These are phyloP conservation scores for Peromyscus californicus DNA, from an alignment of 2,113 vertebrate genomes.

Conservation along the genomic window DNA sequence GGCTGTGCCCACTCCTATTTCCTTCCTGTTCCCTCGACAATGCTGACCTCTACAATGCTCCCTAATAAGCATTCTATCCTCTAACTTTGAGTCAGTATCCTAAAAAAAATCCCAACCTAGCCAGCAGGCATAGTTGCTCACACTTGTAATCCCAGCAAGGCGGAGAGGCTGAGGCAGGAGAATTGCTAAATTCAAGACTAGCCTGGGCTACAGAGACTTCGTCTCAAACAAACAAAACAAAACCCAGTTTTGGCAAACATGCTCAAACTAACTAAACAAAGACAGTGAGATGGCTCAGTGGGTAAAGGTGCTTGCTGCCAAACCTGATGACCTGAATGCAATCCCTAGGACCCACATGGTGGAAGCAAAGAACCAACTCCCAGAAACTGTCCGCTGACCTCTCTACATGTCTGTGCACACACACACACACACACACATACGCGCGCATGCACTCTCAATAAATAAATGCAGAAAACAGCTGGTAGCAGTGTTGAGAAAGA, in stretches of 20 bases:
- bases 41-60: not conserved
- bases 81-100: not conserved
- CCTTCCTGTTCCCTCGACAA: constrained; percentile 40
- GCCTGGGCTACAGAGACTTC: not conserved
- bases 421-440: not conserved
- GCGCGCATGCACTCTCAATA: not conserved
- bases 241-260: constrained; percentile 18
- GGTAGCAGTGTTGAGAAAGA: not conserved
- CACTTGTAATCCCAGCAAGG: not conserved
- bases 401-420: not conserved
- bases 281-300: not conserved
- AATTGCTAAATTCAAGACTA: not conserved
- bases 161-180: not conserved
- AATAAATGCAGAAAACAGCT: not conserved
- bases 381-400: not conserved
- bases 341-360: not conserved
- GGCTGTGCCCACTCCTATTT: not conserved
- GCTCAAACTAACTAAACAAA: not conserved
- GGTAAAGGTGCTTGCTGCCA: not conserved
- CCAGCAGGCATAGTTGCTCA: not conserved
- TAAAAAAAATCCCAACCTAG: not conserved
- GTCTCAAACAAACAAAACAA: not conserved
- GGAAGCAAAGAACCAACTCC: not conserved
- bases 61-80: not conserved
- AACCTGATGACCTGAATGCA: not conserved